Conservation (phyloP, 2,113 vertebrate genomes). For the Boulengeromyrus knoepffleri region DNA sequence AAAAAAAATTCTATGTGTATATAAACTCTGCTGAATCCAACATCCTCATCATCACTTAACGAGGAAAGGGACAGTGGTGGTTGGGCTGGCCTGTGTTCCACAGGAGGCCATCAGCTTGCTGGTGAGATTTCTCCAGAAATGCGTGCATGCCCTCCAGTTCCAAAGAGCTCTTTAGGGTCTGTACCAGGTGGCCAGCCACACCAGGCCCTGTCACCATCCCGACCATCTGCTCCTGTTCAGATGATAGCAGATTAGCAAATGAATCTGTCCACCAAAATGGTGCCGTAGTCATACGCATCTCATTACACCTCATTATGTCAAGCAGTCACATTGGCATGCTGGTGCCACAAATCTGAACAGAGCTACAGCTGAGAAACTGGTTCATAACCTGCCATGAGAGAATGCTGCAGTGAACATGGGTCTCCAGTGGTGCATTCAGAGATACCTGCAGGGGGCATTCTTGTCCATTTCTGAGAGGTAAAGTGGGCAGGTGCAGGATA, state of each 20-base stretch:
- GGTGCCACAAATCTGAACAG: neutral
- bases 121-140: neutral
- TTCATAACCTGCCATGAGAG: neutral
- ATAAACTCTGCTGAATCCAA: neutral
- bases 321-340: neutral
- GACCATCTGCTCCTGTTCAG: neutral
- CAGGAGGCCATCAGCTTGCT: neutral
- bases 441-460: conserved; percentile 47
- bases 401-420: neutral
- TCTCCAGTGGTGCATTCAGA: neutral
- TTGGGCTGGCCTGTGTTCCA: neutral
- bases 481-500: conserved; percentile 41
- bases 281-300: neutral
- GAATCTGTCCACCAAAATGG: neutral
- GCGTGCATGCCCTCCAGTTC: neutral
- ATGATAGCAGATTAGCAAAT: neutral
- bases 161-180: neutral
- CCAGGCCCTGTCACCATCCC: neutral
- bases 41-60: neutral
- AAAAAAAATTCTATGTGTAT: neutral
- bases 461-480: conserved; percentile 22
- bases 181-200: neutral
- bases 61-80: neutral
- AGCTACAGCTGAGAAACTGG: neutral
- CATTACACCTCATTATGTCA: neutral